These are phyloP conservation scores for Anarsia innoxiella DNA, from an alignment of 2,888 invertebrate species.

Conservation along the genomic window DNA sequence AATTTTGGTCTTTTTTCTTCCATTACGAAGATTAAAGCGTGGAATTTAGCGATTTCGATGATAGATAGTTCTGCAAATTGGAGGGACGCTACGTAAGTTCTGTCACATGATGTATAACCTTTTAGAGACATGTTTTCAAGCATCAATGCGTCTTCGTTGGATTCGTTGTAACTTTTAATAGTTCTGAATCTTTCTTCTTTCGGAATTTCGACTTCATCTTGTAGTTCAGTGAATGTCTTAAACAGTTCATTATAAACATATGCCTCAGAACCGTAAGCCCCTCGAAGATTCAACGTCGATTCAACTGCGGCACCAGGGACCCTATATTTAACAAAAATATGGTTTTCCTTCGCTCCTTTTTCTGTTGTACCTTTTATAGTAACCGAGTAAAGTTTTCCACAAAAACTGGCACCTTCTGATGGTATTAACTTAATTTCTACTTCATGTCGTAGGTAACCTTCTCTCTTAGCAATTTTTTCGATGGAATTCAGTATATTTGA, in stretches of 20 bases:
- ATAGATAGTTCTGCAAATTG: constrained; percentile 28
- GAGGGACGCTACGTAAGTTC: constrained; percentile 25
- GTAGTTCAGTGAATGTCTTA: constrained; percentile 30
- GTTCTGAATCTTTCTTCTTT: constrained; percentile 31
- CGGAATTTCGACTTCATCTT: constrained; percentile 33
- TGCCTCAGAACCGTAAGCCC: constrained; percentile 35
- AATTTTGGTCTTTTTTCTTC: constrained; percentile 26
- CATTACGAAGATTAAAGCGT: constrained; percentile 30
- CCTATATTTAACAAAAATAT: constrained; percentile 42
- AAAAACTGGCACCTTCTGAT: constrained; percentile 32
- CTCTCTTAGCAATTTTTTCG: constrained; percentile 22
- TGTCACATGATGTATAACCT: constrained; percentile 29
- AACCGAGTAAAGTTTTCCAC: constrained; percentile 36
- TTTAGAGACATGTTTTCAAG: constrained; percentile 36
- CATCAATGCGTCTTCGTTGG: constrained; percentile 32
- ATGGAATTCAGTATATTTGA: too few relatives aligned
- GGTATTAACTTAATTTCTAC: constrained; percentile 25
- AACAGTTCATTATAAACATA: constrained; percentile 36
- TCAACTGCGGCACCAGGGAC: constrained; percentile 23
- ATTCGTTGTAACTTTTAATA: constrained; percentile 32
- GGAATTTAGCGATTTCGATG: constrained; percentile 34
- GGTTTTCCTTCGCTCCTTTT: constrained; percentile 24
- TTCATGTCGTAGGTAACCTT: constrained; percentile 24
- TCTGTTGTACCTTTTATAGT: constrained; percentile 28
- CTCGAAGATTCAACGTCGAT: constrained; percentile 29